Conservation (phyloP, 1,140 invertebrate species). For the Paraescarpia echinospica region DNA sequence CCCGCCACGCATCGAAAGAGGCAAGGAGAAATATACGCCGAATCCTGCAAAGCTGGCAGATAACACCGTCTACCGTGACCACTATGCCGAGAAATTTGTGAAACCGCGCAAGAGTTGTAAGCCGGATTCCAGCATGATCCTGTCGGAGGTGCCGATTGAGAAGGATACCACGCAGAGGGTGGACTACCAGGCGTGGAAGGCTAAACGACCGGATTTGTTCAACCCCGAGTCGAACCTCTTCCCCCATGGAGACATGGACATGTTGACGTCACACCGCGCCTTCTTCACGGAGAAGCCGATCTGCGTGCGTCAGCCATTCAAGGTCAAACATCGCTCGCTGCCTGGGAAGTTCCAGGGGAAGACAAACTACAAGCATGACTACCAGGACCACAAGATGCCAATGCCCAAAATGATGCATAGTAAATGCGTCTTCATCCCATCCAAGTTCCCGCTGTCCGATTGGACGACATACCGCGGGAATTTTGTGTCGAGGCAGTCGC, state of each 20-base stretch:
- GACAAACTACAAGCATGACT: constrained; percentile 55
- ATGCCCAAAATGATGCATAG: background rate
- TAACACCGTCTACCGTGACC: constrained; percentile 34
- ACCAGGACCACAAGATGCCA: constrained; percentile 24
- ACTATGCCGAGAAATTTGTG: constrained; percentile 33
- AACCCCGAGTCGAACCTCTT: constrained; percentile 33
- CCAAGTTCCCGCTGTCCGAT: background rate
- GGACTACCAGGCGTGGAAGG: constrained; percentile 40
- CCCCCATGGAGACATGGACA: constrained; percentile 46
- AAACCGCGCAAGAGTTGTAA: constrained; percentile 25
- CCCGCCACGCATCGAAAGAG: constrained; percentile 10
- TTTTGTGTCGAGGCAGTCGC: background rate
- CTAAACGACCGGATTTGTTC: constrained; percentile 27
- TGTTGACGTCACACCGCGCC: constrained; percentile 40
- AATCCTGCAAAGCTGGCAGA: constrained; percentile 33
- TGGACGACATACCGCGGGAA: background rate
- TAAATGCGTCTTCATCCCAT: background rate
- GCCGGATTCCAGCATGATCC: constrained; percentile 27
- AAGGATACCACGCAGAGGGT: constrained; percentile 37
- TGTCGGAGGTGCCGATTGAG: constrained; percentile 34
- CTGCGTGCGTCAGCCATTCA: constrained; percentile 32
- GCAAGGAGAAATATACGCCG: constrained; percentile 25
- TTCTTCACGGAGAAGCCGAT: constrained; percentile 39
- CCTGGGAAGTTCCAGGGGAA: constrained; percentile 50
- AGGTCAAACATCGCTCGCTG: constrained; percentile 32